Evolutionary conservation across 1,140 invertebrate species (phyloP), one percentile per base, ranked within the genome.

Genomic region (Cataglyphis hispanica): DNA sequence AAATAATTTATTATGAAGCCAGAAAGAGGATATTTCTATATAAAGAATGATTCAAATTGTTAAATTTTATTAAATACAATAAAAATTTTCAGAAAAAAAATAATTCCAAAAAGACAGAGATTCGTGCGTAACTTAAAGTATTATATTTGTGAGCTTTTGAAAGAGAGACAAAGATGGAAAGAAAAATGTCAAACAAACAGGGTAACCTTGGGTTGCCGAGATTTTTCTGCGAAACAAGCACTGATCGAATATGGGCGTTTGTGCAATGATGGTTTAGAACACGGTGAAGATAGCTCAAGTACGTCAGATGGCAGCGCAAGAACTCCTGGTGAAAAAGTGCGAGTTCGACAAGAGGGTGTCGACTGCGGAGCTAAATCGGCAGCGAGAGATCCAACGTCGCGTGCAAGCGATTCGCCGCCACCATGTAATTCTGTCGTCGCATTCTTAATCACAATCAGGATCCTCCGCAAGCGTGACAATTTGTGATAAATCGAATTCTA

Each of bases 381-480:
- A 97, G 93, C 97, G 97, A 92, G 97, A 97, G 93, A 96, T 98
- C 76, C 96, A 98, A 95, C 97, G 97, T 94, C 97, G 97, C 96
- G 95, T 98, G 91, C 97, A 98, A 92, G 96, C 96, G 93, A 96
- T 98, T 91, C 97, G 97, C 92, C 97, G 97, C 95, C 97, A 97
- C 96, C 92, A 93, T 93, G 92, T 91, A 90, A 89, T 84, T 77
- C 27, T 58, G 64, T 22, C 50, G 37, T 74, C 60, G 25, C 53
- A 72, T 40, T 72, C 53, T 72, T 72, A 81, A 60, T 31, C 13
- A 16, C 63, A 69, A 25, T 58, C 34, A 16, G 22, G 10, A 19
- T 50, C 22, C 13, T 67, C 19, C 10, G 76, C 63, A n/a, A 5
- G 56, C 22, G 19, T 72, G 19, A 70, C 22, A 72, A 60, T 81